Evolutionary conservation across 2,888 invertebrate genomes (phyloP).

Genomic region (Dyspetes luteomarginatus): DNA sequence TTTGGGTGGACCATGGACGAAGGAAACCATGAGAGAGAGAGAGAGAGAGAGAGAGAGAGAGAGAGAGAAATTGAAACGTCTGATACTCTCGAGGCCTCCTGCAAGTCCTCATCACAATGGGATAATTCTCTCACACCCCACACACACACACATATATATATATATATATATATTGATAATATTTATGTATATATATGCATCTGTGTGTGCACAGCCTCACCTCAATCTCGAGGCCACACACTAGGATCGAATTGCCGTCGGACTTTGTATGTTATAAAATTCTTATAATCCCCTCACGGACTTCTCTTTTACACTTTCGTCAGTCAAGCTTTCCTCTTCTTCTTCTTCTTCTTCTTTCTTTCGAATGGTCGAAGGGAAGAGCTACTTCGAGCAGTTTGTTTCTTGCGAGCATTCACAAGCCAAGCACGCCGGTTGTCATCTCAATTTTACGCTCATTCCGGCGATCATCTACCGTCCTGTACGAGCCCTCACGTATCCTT

Average conservation of each 20-base stretch:
- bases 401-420: conserved; percentile 52
- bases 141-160: conserved; percentile 7
- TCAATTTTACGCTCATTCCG: conserved; percentile 64
- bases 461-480: conserved; percentile 19
- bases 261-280: conserved; percentile 14
- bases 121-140: conserved; percentile 54
- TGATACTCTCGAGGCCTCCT: conserved; percentile 17
- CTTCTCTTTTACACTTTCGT: conserved; percentile 8
- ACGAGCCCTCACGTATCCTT: neutral
- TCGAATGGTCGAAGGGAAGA: neutral
- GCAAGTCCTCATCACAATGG: conserved; percentile 35
- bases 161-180: neutral
- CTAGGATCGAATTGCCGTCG: conserved; percentile 21
- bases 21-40: conserved; percentile 13
- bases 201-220: neutral
- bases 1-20: conserved; percentile 38
- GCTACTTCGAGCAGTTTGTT: conserved; percentile 39
- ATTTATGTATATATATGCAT: neutral
- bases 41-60: neutral
- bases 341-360: conserved; percentile 24
- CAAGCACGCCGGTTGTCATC: conserved; percentile 61
- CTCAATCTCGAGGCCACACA: conserved; percentile 20
- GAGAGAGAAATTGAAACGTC: conserved; percentile 19
- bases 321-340: neutral
- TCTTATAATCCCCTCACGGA: conserved; percentile 14